These are phyloP conservation scores for Hirtodrosophila duncani DNA, from an alignment of 2,888 invertebrate genomes.

Conservation along the genomic window DNA sequence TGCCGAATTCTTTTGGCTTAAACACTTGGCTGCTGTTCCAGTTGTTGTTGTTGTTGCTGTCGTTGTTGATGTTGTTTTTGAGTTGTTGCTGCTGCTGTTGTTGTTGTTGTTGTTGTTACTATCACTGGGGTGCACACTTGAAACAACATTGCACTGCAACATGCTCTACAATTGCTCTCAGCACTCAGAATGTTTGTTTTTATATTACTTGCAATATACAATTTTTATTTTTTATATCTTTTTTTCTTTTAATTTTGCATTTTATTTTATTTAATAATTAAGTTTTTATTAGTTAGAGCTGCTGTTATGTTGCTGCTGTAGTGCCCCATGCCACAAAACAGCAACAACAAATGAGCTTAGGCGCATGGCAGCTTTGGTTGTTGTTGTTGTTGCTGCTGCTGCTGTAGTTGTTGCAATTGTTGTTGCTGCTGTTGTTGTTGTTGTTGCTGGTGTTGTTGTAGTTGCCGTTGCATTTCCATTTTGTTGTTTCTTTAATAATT, in stretches of 20 bases:
- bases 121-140: slow-evolving; percentile 46
- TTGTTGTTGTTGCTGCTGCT: slow-evolving; percentile 32
- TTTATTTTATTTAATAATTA: slow-evolving; percentile 20
- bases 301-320: too few species aligned
- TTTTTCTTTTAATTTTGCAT: neutral
- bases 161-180: slow-evolving; percentile 30
- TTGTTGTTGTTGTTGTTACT: slow-evolving; percentile 34
- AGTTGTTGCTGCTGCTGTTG: slow-evolving; percentile 23
- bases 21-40: slow-evolving; percentile 48
- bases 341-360: slow-evolving; percentile 29
- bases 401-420: slow-evolving; percentile 24
- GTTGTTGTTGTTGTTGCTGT: slow-evolving; percentile 23
- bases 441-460: slow-evolving; percentile 16
- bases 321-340: slow-evolving; percentile 27
- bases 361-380: slow-evolving; percentile 30
- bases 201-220: slow-evolving; percentile 2
- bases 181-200: slow-evolving; percentile 3
- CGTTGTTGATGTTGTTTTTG: slow-evolving; percentile 28
- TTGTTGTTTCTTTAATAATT: neutral
- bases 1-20: slow-evolving; percentile 78
- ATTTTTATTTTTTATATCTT: neutral
- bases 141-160: slow-evolving; percentile 64
- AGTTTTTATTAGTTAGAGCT: neutral
- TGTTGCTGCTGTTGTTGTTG: slow-evolving; percentile 9
- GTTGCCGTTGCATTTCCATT: slow-evolving; percentile 12